Conservation (phyloP, 2,888 invertebrate genomes). For the Charanyca ferruginea region DNA sequence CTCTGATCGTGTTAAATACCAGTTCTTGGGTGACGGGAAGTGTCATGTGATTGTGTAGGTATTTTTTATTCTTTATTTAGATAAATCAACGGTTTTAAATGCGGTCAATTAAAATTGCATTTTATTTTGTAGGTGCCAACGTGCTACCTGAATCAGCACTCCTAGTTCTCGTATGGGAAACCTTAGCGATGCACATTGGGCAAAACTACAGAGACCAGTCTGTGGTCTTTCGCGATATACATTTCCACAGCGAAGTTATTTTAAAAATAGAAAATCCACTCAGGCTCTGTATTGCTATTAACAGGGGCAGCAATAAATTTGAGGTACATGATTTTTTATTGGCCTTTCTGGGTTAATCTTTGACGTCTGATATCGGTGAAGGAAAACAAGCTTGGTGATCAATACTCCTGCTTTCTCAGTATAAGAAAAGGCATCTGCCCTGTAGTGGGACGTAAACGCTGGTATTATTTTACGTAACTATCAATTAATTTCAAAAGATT, state of each 20-base stretch:
- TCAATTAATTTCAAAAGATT: constrained; percentile 13
- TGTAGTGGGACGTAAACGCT: no score
- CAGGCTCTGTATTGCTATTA: constrained; percentile 64
- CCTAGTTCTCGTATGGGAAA: constrained; percentile 88
- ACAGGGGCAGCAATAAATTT: constrained; percentile 69
- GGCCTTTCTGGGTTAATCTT: no score
- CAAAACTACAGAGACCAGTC: constrained; percentile 75
- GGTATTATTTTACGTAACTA: no score
- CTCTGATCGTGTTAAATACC: no score
- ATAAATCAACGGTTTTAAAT: background rate
- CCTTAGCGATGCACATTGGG: constrained; percentile 82
- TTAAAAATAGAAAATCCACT: constrained; percentile 62
- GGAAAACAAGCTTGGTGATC: no score
- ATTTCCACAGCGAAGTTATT: constrained; percentile 66
- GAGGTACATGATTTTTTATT: no score
- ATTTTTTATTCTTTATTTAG: background rate
- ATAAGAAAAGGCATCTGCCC: no score
- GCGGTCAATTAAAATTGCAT: background rate
- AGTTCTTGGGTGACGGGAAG: no score
- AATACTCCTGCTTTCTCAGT: no score
- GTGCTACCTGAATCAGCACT: constrained; percentile 93
- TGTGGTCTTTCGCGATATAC: constrained; percentile 68
- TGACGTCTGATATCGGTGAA: no score
- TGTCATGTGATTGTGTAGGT: background rate
- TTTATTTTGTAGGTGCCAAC: constrained; percentile 84